phyloP scores from a whole-genome alignment of 2,888 invertebrate species.

The Acrobasis consociella region DNA sequence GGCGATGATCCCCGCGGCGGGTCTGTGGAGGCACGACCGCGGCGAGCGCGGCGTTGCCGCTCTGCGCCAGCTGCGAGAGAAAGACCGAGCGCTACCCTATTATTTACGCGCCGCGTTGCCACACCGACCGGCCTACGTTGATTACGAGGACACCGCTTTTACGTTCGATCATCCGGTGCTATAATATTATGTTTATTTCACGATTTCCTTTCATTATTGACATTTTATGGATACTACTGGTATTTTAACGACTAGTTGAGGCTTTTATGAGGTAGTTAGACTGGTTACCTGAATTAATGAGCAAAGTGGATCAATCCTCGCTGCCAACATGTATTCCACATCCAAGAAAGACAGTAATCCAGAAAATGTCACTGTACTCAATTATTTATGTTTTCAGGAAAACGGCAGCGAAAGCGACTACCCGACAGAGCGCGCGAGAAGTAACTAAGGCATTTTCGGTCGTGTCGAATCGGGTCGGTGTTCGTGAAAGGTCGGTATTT shows the following conservation, averaged over 20 bases:
- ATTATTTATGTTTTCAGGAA: constrained; percentile 50
- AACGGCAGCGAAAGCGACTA: constrained; percentile 69
- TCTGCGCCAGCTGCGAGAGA: constrained; percentile 81
- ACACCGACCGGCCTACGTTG: constrained; percentile 77
- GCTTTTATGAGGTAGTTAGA: constrained; percentile 27
- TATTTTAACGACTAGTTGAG: constrained; percentile 31
- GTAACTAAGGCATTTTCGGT: constrained; percentile 82
- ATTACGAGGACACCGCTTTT: constrained; percentile 83
- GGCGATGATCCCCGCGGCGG: constrained; percentile 53
- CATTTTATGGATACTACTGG: constrained; percentile 36
- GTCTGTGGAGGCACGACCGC: constrained; percentile 58
- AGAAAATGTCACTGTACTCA: constrained; percentile 28
- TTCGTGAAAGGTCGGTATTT: constrained; percentile 80
- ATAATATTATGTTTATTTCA: constrained; percentile 52
- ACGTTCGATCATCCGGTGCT: constrained; percentile 77
- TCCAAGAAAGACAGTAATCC: constrained; percentile 34
- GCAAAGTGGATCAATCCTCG: constrained; percentile 34
- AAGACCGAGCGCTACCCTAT: constrained; percentile 81
- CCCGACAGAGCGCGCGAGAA: constrained; percentile 69
- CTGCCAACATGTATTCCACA: constrained; percentile 34
- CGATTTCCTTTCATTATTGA: constrained; percentile 41
- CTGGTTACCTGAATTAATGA: constrained; percentile 50
- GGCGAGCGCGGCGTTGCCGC: constrained; percentile 74
- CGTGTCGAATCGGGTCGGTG: constrained; percentile 79
- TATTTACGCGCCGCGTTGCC: constrained; percentile 83